phyloP scores from a whole-genome alignment of 2,888 invertebrate species.

The Palloptera scutellata region DNA sequence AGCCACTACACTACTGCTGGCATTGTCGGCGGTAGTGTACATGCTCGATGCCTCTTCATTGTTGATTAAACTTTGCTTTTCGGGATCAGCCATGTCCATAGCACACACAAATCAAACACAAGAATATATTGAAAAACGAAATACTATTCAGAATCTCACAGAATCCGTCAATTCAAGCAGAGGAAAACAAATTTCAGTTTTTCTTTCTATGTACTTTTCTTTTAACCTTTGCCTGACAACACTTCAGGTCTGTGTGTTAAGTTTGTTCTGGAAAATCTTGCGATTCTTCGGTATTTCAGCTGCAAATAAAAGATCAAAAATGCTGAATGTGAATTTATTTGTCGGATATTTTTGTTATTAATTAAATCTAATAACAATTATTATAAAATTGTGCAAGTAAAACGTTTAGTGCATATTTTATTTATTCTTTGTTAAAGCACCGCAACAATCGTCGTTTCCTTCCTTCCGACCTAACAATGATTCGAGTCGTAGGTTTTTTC shows the following conservation, averaged over 20 bases:
- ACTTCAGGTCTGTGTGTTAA: not conserved
- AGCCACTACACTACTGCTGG: conserved; percentile 9
- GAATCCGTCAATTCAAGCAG: not conserved
- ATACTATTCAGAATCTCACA: not conserved
- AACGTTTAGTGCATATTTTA: no score
- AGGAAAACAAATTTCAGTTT: not conserved
- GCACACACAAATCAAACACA: not conserved
- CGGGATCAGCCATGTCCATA: conserved; percentile 57
- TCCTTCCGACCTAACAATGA: no score
- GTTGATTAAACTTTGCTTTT: conserved; percentile 59
- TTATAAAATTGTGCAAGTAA: no score
- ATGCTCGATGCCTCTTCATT: conserved; percentile 52
- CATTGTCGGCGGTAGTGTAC: conserved; percentile 47
- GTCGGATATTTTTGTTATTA: not conserved
- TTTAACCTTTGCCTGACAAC: not conserved
- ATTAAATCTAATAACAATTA: no score
- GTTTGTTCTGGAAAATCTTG: not conserved
- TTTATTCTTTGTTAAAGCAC: no score
- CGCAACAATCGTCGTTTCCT: no score
- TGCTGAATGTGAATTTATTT: not conserved
- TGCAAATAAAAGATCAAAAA: not conserved
- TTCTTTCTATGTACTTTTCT: not conserved
- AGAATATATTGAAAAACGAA: not conserved
- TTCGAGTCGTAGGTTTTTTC: no score
- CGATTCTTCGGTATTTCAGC: not conserved